A percentile compares a stretch with the other conserved stretches of the same genome.
These are phyloP conservation scores for Craseonycteris thonglongyai DNA, from an alignment of 2,113 vertebrate species.

Conservation along the genomic window DNA sequence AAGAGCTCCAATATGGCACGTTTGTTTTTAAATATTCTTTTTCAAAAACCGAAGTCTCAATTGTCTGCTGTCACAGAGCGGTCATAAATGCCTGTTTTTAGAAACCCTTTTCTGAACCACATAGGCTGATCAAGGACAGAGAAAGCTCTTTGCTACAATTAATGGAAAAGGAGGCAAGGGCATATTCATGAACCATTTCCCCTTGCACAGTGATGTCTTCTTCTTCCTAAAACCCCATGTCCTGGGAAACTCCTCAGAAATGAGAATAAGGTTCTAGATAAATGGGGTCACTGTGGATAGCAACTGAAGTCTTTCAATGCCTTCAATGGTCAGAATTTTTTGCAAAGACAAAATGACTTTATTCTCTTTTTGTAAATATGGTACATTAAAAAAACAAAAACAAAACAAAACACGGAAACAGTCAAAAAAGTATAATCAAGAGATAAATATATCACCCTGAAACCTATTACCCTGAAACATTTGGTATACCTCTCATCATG, in stretches of 20 bases:
- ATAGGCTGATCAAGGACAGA: background rate
- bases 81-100: background rate
- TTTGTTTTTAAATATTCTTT: background rate
- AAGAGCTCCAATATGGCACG: background rate
- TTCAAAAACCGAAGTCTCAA: background rate
- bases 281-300: background rate
- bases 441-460: background rate
- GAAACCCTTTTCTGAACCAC: background rate
- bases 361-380: background rate
- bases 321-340: background rate
- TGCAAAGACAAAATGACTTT: background rate
- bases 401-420: background rate
- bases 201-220: background rate
- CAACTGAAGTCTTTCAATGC: background rate
- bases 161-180: slow-evolving; percentile 4
- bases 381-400: background rate
- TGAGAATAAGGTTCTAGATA: background rate
- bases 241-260: background rate
- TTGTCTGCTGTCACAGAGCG: background rate
- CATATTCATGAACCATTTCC: background rate
- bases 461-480: background rate
- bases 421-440: background rate
- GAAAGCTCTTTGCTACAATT: slow-evolving; percentile 41
- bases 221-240: background rate
- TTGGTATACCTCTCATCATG: background rate